Conservation (phyloP, 2,113 vertebrate genomes). For the Sakesphorus luctuosus region DNA sequence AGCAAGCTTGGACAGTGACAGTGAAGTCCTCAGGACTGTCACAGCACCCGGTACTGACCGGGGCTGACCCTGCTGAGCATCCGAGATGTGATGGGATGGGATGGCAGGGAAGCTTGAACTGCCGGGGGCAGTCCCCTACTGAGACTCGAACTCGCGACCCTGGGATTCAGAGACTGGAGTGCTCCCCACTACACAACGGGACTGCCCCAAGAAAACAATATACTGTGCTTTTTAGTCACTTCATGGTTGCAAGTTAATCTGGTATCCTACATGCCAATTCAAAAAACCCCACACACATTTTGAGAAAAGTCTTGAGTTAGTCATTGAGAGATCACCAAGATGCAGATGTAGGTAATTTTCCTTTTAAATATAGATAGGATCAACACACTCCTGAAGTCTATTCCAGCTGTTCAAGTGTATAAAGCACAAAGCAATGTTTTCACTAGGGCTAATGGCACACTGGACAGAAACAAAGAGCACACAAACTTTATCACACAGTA, state of each 20-base stretch:
- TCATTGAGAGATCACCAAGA: not conserved
- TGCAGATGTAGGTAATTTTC: not conserved
- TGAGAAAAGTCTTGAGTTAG: not conserved
- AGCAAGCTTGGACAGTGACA: no score
- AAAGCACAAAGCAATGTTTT: not conserved
- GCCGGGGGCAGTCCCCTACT: no score
- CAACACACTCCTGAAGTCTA: not conserved
- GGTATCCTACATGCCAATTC: not conserved
- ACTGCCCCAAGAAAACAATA: not conserved
- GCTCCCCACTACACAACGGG: no score
- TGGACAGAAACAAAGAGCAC: not conserved
- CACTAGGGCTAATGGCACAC: not conserved
- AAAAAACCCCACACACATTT: not conserved
- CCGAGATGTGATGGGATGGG: no score
- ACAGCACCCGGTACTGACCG: no score
- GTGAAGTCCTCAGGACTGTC: no score
- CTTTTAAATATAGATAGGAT: not conserved
- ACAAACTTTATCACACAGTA: not conserved
- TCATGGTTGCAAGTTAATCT: not conserved
- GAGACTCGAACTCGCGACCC: no score
- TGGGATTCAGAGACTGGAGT: no score
- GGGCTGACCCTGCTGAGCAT: no score
- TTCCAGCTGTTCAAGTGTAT: not conserved
- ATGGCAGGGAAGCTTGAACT: no score
- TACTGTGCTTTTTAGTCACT: not conserved